Evolutionary conservation across 2,113 vertebrate genomes (phyloP), one percentile per base, ranked within the genome.

Genomic region (Caranx melampygus): DNA sequence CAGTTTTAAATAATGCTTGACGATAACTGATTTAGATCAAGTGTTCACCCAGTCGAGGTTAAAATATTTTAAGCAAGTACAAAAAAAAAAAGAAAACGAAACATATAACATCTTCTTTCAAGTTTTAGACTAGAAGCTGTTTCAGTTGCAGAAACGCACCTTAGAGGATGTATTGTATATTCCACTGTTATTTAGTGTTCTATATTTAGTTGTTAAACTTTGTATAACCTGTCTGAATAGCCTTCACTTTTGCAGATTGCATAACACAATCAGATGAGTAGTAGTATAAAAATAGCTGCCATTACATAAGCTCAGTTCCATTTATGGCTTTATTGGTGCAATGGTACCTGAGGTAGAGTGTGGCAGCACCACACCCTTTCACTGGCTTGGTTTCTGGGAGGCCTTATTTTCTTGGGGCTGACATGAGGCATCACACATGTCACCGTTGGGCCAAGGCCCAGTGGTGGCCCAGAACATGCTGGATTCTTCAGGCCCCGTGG

Each of bases 401-500:
- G 16, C 40, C 34, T 82, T 65, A 76, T 35, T 47, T 11, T 35
- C 45, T 4, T 66, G 47, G 20, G 5, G 13, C 44, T 60, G 8
- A 13, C 68, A 37, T 21, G 68, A 35, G 16, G 47, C 57, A 5
- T 61, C 51, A 42, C 35, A 14, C 1, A 20, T 31, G 15, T 52
- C 49, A 3, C 11, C 5, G 0, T 54, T 18, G 1, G 62, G 33
- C 54, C 44, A 33, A 33, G n/a, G 67, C 35, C 3, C 34, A 8
- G 87, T 89, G 79, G 75, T 3, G 0, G 79, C 81, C 21, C 83
- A 70, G 67, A 89, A 95, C 0, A 92, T 11, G 10, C 8, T 85
- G 84, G 94, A 91, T 18, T 93, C 94, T 1, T 21, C 35, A 20
- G 57, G 15, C 77, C 89, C 81, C 0, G 5, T 75, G 80, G 84